Percentiles rank a stretch among this genome's conserved stretches.
These are phyloP conservation scores for Hofmannophila pseudospretella DNA, from an alignment of 2,888 invertebrate species.

Conservation along the genomic window DNA sequence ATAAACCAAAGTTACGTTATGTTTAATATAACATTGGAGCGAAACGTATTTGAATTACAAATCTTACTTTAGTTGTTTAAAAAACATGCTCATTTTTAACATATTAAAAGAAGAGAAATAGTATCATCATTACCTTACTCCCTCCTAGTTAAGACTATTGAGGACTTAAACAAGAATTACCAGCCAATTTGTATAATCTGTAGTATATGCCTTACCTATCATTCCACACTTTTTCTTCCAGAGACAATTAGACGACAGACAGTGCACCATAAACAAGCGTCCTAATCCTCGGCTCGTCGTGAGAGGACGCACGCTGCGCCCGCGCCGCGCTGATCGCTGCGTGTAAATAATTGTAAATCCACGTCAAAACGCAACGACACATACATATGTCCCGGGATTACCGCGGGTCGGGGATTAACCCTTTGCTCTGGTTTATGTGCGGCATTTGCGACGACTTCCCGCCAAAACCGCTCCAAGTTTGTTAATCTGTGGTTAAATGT, in stretches of 20 bases:
- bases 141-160: no score
- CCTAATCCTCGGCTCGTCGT: constrained; percentile 66
- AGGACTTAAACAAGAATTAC: no score
- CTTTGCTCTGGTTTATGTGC: constrained; percentile 57
- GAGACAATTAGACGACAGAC: constrained; percentile 63
- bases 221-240: constrained; percentile 54
- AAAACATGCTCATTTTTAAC: no score
- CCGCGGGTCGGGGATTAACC: constrained; percentile 53
- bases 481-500: constrained; percentile 65
- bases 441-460: constrained; percentile 56
- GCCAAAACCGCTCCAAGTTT: constrained; percentile 59
- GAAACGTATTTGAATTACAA: no score
- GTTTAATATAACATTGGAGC: no score
- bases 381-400: constrained; percentile 75
- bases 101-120: no score
- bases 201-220: no score
- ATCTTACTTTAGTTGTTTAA: no score
- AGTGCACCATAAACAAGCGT: constrained; percentile 63
- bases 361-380: constrained; percentile 73
- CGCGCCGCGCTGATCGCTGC: constrained; percentile 47
- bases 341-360: constrained; percentile 78
- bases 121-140: no score
- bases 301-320: constrained; percentile 62
- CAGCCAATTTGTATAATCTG: no score
- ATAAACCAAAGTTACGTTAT: no score